Evolutionary conservation across 2,888 invertebrate genomes (phyloP), one percentile per base, ranked within the genome.

Genomic region (Uloborus plumipes): DNA sequence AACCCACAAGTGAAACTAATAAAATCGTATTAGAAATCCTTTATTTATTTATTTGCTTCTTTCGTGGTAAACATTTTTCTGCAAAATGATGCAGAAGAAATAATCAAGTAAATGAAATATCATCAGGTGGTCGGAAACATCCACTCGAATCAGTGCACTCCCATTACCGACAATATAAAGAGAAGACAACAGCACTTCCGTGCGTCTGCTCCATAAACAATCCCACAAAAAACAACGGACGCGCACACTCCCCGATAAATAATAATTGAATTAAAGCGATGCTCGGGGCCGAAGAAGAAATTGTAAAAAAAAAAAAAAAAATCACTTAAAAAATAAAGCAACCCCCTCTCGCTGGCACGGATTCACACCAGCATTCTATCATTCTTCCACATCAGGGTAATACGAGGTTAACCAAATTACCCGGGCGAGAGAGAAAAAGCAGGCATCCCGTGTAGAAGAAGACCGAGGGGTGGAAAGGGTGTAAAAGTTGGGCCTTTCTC

Each of bases 381-480:
- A 69, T 31, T 81, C 70, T 70, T 51, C 74, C 51, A 31, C 64
- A 64, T 58, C 49, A 22, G 51, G 66, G 26, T 74, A 65, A 58
- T 59, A 74, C 74, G 62, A 39, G 67, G 80, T 65, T 81, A 81
- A 81, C 80, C 67, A 74, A 81, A 81, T 81, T 81, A 81, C 39
- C 74, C 62, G 18, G 26, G 64, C 3, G 9, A 39, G 15, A 58
- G 80, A 81, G 80, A 81, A 81, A 81, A 74, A 81, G 58, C 80
- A 81, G 80, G 59, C 74, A n/a, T 39, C 18, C 49, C 18, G 14
- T 49, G 14, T 66, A 66, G 72, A n/a, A n/a, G 72, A 72, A 74
- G 72, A 53, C 49, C 51, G 64, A 31, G 16, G 16, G 55, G n/a
- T 3, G 65, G 47, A 39, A 39, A 39, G 39, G 39, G 39, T 39